phyloP scores from a whole-genome alignment of 2,797 vertebrate species.

The Moxostoma hubbsi region DNA sequence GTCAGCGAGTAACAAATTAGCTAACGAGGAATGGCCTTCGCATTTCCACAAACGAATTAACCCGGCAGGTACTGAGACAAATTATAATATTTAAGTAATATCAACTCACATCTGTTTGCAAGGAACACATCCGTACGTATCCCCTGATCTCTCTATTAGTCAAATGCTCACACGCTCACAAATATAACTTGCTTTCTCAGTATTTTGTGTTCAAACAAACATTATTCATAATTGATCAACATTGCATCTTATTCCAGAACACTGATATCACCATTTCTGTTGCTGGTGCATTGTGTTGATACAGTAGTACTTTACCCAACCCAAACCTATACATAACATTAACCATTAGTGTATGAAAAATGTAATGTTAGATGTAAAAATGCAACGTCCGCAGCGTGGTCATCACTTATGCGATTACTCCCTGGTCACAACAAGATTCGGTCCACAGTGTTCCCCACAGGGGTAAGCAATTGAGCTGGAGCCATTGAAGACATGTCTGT shows the following conservation, averaged over 20 bases:
- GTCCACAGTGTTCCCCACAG: too few species aligned
- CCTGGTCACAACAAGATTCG: too few species aligned
- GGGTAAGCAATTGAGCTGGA: too few species aligned
- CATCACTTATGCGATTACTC: too few species aligned
- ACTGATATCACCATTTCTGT: not conserved
- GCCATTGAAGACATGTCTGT: too few species aligned
- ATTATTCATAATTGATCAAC: not conserved
- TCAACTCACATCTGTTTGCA: conserved; percentile 95
- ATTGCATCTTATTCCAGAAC: not conserved
- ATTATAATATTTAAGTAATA: conserved; percentile 99
- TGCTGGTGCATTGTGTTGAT: not conserved
- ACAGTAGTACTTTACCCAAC: not conserved
- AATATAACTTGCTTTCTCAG: not conserved
- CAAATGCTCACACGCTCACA: conserved; percentile 6
- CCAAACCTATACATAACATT: too few species aligned
- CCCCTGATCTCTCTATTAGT: conserved; percentile 45
- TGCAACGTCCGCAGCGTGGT: too few species aligned
- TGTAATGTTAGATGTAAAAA: too few species aligned
- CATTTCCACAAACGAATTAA: conserved; percentile 99
- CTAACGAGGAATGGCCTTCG: conserved; percentile 97
- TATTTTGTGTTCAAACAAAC: not conserved
- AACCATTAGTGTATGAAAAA: too few species aligned
- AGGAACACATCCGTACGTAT: conserved; percentile 63
- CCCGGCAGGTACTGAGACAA: conserved; percentile 96
- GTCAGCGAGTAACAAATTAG: conserved; percentile 98